Evolutionary conservation across 30 jellyfish, hydroid and myxozoan genomes (phyloP).

Genomic region (Turritopsis dohrnii): DNA sequence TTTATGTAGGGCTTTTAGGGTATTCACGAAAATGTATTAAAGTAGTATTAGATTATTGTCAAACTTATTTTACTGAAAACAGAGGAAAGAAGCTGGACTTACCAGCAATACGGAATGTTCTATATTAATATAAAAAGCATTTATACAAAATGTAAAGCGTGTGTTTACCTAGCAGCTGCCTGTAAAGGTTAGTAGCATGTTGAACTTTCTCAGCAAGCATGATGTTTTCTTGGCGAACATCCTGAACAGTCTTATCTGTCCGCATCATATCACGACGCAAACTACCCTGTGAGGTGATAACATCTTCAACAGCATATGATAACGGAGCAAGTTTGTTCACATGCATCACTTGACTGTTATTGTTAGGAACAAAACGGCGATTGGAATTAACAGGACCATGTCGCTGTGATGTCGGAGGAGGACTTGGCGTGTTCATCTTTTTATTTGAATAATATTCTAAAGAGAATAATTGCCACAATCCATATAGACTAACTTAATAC

Average conservation of each 20-base stretch:
- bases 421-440: conserved; percentile 1
- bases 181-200: conserved; percentile 40
- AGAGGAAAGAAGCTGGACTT: no score
- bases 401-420: conserved; percentile 2
- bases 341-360: conserved; percentile 16
- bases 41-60: no score
- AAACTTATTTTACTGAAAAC: no score
- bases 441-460: not conserved
- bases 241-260: conserved; percentile 37
- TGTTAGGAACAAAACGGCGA: not conserved
- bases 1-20: no score
- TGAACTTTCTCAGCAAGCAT: conserved; percentile 54
- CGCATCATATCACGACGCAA: conserved; percentile 27
- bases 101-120: no score
- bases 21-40: no score
- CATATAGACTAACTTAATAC: no score
- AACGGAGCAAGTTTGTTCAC: conserved; percentile 3
- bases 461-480: not conserved
- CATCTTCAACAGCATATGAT: not conserved
- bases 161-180: conserved; percentile 37
- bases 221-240: conserved; percentile 47
- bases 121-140: no score
- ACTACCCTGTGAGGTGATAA: conserved; percentile 27
- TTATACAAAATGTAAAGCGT: no score
- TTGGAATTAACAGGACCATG: conserved; percentile 14